Conservation (phyloP, 2,113 vertebrate species). For the Burhinus bistriatus region DNA sequence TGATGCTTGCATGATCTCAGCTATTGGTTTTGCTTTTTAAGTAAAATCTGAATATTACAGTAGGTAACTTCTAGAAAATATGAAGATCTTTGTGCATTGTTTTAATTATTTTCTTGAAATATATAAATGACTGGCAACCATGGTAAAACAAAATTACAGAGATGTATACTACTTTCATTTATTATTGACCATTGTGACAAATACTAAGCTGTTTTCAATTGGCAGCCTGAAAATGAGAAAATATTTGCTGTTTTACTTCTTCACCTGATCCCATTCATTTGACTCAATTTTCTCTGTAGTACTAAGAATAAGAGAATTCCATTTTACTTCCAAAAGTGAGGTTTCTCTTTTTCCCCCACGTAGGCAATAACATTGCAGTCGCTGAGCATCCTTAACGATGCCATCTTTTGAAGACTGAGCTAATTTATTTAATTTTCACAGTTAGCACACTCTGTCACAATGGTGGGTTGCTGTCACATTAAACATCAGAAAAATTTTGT, state of each 20-base stretch:
- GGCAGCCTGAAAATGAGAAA: neutral
- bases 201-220: neutral
- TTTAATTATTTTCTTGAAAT: constrained; percentile 18
- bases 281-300: neutral
- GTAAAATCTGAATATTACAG: neutral
- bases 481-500: constrained; percentile 68
- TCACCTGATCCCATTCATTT: neutral
- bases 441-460: constrained; percentile 49
- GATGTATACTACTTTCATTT: neutral
- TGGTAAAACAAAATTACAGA: neutral
- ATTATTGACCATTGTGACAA: neutral
- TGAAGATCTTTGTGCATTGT: neutral
- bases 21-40: neutral
- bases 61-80: neutral
- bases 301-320: neutral
- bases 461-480: constrained; percentile 9
- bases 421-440: constrained; percentile 77
- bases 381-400: neutral
- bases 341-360: rapidly evolving
- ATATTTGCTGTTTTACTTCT: neutral
- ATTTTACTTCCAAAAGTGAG: neutral
- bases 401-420: constrained; percentile 53
- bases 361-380: neutral
- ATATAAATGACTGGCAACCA: neutral
- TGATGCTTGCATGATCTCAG: neutral